These are phyloP conservation scores for Cyanoramphus novaezelandiae DNA, from an alignment of 2,113 vertebrate genomes.

Conservation along the genomic window DNA sequence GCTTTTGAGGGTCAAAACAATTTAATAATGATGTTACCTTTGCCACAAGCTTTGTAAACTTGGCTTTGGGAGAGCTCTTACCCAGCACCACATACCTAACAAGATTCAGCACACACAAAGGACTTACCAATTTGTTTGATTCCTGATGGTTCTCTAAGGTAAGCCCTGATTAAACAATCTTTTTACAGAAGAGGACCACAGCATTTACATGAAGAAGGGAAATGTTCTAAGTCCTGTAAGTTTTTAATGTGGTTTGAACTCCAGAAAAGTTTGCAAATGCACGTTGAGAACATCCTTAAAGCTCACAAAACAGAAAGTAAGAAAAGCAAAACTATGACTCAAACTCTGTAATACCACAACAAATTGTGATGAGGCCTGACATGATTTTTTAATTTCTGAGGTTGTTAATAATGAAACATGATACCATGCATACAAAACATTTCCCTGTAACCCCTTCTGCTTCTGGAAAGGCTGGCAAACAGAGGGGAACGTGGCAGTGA, in stretches of 20 bases:
- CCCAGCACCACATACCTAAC: not conserved
- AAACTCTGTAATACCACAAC: not conserved
- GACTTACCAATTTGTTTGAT: not conserved
- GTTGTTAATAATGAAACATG: not conserved
- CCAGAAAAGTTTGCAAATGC: not conserved
- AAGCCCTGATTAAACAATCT: not conserved
- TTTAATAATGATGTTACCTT: not conserved
- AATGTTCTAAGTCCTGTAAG: not conserved
- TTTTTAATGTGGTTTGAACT: not conserved
- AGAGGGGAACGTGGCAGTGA: not conserved
- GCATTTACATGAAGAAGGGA: not conserved
- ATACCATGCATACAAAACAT: not conserved
- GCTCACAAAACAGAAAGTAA: not conserved
- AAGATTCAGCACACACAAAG: not conserved
- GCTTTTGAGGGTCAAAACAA: not conserved
- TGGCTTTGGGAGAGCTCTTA: not conserved
- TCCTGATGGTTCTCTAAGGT: not conserved
- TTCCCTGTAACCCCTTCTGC: not conserved
- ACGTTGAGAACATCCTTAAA: not conserved
- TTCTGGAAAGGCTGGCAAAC: not conserved
- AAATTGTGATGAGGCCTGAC: not conserved
- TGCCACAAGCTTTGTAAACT: no score
- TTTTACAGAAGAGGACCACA: not conserved
- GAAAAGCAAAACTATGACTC: not conserved
- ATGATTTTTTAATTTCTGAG: not conserved